Evolutionary conservation across 2,113 vertebrate genomes (phyloP).

Genomic region (Eidolon helvum): DNA sequence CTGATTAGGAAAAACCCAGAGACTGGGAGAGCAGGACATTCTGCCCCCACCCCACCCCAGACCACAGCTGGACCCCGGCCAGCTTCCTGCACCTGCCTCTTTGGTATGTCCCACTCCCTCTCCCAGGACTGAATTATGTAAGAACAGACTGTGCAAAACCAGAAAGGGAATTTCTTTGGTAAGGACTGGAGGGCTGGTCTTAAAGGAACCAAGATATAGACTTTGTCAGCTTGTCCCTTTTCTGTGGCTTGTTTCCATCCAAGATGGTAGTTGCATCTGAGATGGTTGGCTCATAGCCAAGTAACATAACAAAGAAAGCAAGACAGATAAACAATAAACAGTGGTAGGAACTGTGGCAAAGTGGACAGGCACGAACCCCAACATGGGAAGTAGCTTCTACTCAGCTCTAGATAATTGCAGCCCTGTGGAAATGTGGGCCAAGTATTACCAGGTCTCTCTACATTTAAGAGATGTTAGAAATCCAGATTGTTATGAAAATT

Average conservation of each 20-base stretch:
- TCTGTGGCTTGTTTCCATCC: conserved; percentile 20
- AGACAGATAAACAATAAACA: background rate
- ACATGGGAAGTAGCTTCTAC: background rate
- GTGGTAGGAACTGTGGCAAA: background rate
- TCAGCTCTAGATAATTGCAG: background rate
- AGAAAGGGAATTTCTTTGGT: conserved; percentile 21
- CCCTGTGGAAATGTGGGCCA: background rate
- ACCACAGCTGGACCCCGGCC: conserved; percentile 58
- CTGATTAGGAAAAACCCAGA: conserved; percentile 59
- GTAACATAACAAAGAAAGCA: conserved; percentile 19
- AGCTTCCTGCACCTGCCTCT: conserved; percentile 75
- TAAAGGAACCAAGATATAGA: conserved; percentile 7
- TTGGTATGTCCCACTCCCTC: background rate
- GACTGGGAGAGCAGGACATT: conserved; percentile 59
- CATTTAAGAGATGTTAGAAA: conserved; percentile 3
- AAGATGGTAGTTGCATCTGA: background rate
- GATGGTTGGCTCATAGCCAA: background rate
- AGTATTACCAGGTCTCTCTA: background rate
- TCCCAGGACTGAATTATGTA: conserved; percentile 65
- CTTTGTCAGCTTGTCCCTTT: conserved; percentile 32
- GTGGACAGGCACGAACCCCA: background rate
- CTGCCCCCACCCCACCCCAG: background rate
- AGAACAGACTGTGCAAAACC: conserved; percentile 20
- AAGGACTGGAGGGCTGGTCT: background rate
- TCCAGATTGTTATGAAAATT: conserved; percentile 23